Evolutionary conservation across 2,113 vertebrate species (phyloP), one percentile per base, ranked within the genome.

Genomic region (Bos javanicus): DNA sequence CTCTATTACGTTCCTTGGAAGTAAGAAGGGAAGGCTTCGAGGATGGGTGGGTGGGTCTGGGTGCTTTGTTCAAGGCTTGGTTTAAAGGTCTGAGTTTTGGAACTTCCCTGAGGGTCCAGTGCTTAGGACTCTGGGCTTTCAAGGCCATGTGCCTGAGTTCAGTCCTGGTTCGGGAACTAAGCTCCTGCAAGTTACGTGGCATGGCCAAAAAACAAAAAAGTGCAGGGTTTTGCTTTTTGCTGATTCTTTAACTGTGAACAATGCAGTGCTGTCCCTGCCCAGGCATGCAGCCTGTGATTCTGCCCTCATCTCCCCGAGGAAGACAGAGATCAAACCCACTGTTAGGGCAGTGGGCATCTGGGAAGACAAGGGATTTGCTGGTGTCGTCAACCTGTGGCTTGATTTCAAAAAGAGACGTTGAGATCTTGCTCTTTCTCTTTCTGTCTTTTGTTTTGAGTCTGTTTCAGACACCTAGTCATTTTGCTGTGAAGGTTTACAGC

Each of bases 281-380:
- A 0, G 25, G 25, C 4, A 25, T 15, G 33, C 21, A 1, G 3
- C 23, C 59, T 23, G 2, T 46, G 48, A 25, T 26, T 5, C 39
- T 9, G 0, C 23, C 50, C 6, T 82, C 26, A 5, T 64, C 43
- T 60, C 10, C n/a, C 25, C 0, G 5, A 57, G 46, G 39, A 64
- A 64, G 4, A 0, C 0, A 1, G 19, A 48, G 50, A 21, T 9
- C 52, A 21, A 12, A 36, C 6, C 9, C 23, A 1, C 16, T 10
- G 13, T 56, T 13, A 56, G 60, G 52, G n/a, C 2, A 10, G 10
- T 1, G 48, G 21, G 43, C 1, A 15, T 30, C 43, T 14, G 14
- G 23, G 25, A 64, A 21, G 21, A 21, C 3, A 39, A 86, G 93
- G 82, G 23, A 30, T 67, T 50, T 13, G 3, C 39, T 80, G 30